phyloP scores from a whole-genome alignment of 2,113 vertebrate genomes.

The Phalacrocorax brasilianus region DNA sequence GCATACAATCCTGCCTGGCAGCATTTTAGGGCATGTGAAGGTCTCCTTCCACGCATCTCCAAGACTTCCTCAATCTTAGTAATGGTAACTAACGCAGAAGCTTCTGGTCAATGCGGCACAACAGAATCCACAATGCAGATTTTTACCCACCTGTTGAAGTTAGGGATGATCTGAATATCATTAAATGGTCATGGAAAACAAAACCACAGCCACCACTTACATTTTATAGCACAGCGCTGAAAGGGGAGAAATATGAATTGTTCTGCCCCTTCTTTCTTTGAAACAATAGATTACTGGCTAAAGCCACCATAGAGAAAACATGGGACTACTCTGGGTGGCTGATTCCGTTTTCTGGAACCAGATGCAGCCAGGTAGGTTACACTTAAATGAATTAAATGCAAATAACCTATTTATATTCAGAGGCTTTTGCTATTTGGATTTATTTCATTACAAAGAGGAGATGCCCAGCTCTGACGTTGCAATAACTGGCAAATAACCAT shows the following conservation, averaged over 20 bases:
- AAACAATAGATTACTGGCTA: neutral
- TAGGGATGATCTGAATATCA: neutral
- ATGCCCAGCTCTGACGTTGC: neutral
- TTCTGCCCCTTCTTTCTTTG: neutral
- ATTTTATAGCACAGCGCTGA: neutral
- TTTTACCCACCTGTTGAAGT: neutral
- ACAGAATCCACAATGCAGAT: neutral
- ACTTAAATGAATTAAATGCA: neutral
- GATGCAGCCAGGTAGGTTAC: neutral
- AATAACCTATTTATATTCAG: neutral
- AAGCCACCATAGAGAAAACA: neutral
- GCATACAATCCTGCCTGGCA: neutral
- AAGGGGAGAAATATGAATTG: neutral
- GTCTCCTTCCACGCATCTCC: neutral
- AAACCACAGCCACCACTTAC: neutral
- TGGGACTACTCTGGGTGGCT: neutral
- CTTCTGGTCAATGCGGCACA: neutral
- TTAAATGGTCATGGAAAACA: neutral
- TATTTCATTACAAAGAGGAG: neutral
- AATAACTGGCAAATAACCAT: neutral
- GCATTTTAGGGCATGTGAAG: neutral
- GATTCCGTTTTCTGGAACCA: neutral
- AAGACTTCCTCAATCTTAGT: neutral
- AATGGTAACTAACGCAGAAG: neutral
- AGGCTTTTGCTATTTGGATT: neutral